These are phyloP conservation scores for Notospermus geniculatus DNA, from an alignment of 1,140 invertebrate species.

Conservation along the genomic window DNA sequence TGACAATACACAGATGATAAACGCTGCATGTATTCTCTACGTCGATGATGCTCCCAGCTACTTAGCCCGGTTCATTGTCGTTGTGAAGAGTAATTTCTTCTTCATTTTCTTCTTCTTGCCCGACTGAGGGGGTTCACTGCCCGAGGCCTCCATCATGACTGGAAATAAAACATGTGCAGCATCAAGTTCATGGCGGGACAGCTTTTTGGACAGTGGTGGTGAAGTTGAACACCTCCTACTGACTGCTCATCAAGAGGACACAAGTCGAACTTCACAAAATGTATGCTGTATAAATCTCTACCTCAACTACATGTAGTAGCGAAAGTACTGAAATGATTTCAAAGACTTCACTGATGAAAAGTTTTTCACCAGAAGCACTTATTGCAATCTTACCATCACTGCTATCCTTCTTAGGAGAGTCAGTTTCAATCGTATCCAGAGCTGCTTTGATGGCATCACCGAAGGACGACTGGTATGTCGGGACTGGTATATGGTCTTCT, in stretches of 20 bases:
- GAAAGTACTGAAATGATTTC: no score
- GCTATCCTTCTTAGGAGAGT: slow-evolving; percentile 35
- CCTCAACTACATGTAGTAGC: no score
- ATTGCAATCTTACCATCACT: slow-evolving; percentile 16
- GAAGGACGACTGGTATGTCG: slow-evolving; percentile 57
- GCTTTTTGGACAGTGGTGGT: no score
- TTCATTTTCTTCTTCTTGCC: slow-evolving; percentile 72
- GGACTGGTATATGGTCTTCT: slow-evolving; percentile 48
- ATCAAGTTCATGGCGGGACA: no score
- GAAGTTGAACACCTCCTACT: no score
- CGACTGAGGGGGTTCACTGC: slow-evolving; percentile 25
- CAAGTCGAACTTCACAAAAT: no score
- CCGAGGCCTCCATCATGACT: slow-evolving; percentile 14
- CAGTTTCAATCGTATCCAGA: slow-evolving; percentile 51
- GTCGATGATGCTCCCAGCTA: not conserved
- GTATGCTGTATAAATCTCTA: no score
- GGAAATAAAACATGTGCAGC: slow-evolving; percentile 29
- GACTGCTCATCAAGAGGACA: no score
- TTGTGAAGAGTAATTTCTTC: slow-evolving; percentile 72
- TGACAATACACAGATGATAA: no score
- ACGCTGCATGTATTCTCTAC: no score
- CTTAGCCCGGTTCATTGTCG: slow-evolving; percentile 62
- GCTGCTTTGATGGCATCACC: slow-evolving; percentile 67
- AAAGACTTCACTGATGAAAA: not conserved
- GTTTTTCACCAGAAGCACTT: slow-evolving; percentile 10